Base-by-base conservation (phyloP, 2,888 invertebrate species). In the Lasioglossum oenotherae region DNA sequence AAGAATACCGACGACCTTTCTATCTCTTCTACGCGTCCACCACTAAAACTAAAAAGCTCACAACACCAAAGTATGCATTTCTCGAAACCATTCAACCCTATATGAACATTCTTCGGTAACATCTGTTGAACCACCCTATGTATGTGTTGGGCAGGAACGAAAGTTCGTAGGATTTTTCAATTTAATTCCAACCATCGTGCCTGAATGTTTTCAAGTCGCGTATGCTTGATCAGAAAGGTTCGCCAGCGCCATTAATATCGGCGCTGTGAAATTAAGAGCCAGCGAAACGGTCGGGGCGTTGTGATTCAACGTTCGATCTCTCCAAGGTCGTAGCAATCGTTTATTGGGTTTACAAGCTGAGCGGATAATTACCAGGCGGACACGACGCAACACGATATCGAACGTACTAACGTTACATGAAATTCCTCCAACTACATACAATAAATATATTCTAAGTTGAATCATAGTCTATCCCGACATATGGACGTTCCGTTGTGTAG, bases 401-500 rank as follows among this genome's bases (percentile, higher is more conserved):
- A 69, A 46, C 67, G 27, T 4, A 23, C 57, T 60, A 73, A 76
- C 69, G 73, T 64, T 83, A 31, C 67, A 77, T 71, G 85, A 71
- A 85, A 82, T 77, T 79, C 79, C 76, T 27, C 16, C 49, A 67
- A 14, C 67, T n/a, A 60, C 57, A 46, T n/a, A 60, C 57, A 46
- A 87, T 86, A 87, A 87, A 87, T 83, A 75, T 86, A 86, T 87
- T 82, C 87, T 46, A 77, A 35, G 87, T 83, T 89, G 89, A 87
- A 89, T 89, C 89, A 90, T 91, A 82, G 89, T 76, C 67, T 69
- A 38, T 69, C 78, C 69, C 84, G 78, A 67, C 91, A 91, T 91
- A 91, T 90, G 91, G 91, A 83, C 87, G 53, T 80, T 82, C 82
- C 89, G 86, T 89, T 89, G 90, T 69, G 73, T 41, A 74, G 80